A percentile compares a stretch with the other conserved stretches of the same genome.
Evolutionary conservation across 2,888 invertebrate species (phyloP).

Genomic region (Anodontia alba): DNA sequence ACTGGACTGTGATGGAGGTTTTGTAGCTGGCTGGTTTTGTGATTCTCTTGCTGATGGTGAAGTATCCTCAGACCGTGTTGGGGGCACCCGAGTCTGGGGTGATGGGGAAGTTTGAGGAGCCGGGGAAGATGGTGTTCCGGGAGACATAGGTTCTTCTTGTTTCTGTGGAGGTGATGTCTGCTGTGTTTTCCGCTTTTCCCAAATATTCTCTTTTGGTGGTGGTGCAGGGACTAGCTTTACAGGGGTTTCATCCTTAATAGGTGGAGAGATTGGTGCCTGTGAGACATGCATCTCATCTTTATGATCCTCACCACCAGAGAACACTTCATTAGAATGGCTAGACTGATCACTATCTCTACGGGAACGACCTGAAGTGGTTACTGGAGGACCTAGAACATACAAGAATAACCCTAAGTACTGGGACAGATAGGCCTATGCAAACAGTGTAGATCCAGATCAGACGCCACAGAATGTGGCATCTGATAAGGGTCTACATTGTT

Average conservation of each 20-base stretch:
- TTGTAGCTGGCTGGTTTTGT: constrained; percentile 27
- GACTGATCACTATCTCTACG: constrained; percentile 74
- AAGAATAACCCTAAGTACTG: too few relatives aligned
- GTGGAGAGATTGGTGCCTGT: constrained; percentile 47
- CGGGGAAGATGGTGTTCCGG: constrained; percentile 1
- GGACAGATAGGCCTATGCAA: too few relatives aligned
- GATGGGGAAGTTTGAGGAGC: constrained; percentile 24
- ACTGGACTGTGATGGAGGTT: constrained; percentile 15
- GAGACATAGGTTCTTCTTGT: constrained; percentile 23
- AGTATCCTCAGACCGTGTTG: neutral
- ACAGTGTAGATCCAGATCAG: too few relatives aligned
- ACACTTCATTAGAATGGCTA: constrained; percentile 67
- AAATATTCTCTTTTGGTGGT: constrained; percentile 82
- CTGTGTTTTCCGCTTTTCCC: constrained; percentile 76
- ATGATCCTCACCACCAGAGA: constrained; percentile 61
- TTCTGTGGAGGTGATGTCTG: constrained; percentile 41
- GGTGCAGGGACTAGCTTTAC: constrained; percentile 81
- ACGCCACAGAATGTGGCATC: too few relatives aligned
- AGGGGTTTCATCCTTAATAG: constrained; percentile 64
- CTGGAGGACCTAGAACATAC: constrained; percentile 31
- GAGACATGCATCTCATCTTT: constrained; percentile 57
- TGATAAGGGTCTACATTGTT: too few relatives aligned
- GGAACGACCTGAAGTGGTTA: constrained; percentile 56
- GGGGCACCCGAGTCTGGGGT: constrained; percentile 29
- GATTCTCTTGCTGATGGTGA: constrained; percentile 24